Percentiles rank a stretch among this genome's conserved stretches.
phyloP scores from a whole-genome alignment of 64 coral and sea anemone species.

The Acropora tenuis region DNA sequence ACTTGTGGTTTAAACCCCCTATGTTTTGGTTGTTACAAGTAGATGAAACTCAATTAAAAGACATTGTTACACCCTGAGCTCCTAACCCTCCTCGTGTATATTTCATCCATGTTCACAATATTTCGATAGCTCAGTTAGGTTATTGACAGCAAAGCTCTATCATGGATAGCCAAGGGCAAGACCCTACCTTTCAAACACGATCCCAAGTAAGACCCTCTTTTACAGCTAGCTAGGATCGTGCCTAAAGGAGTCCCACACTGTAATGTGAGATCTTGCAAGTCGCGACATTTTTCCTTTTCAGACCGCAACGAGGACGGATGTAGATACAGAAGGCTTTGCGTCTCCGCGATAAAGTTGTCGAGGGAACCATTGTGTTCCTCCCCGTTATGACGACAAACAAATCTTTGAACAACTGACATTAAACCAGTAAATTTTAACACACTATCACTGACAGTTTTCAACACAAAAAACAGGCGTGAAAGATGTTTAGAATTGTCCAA shows the following conservation, averaged over 20 bases:
- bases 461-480: not conserved
- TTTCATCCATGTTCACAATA: no score
- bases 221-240: slow-evolving; percentile 12
- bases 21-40: no score
- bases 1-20: no score
- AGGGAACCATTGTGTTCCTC: not conserved
- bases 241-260: slow-evolving; percentile 8
- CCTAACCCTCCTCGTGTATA: no score
- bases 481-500: no score
- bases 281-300: slow-evolving; percentile 3
- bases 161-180: no score
- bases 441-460: not conserved
- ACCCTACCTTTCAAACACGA: not conserved
- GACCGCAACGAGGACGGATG: not conserved
- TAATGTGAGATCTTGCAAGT: slow-evolving; percentile 21
- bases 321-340: not conserved
- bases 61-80: no score
- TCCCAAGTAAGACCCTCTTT: slow-evolving; percentile 31
- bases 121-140: no score
- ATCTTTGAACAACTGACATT: not conserved
- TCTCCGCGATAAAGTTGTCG: not conserved
- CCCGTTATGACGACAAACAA: not conserved
- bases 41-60: no score
- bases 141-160: no score
- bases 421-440: not conserved